Evolutionary conservation across 2,113 vertebrate genomes (phyloP).

Genomic region (Echinops telfairi): DNA sequence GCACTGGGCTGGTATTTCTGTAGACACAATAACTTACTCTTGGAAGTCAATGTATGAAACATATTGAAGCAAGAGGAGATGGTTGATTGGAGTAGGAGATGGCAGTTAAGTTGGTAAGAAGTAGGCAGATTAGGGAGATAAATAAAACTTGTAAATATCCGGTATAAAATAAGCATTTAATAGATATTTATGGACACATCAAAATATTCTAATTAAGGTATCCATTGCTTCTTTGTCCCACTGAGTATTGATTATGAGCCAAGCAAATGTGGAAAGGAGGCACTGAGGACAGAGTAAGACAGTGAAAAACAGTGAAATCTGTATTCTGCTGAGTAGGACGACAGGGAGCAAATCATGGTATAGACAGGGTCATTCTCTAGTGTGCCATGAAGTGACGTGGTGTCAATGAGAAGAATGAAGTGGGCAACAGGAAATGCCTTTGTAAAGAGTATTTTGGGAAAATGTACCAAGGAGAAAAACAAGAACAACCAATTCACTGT

Average conservation of each 20-base stretch:
- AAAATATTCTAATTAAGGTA: background rate
- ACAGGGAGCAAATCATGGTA: background rate
- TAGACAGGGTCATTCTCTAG: background rate
- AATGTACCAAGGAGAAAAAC: too few species aligned
- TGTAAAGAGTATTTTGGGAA: background rate
- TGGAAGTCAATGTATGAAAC: background rate
- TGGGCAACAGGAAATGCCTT: background rate
- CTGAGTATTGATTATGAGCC: too few species aligned
- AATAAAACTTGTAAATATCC: background rate
- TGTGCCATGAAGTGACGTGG: too few species aligned
- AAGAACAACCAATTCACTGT: too few species aligned
- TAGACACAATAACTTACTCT: too few species aligned
- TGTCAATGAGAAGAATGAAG: too few species aligned
- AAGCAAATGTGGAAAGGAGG: too few species aligned
- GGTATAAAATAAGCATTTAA: background rate
- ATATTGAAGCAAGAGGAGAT: background rate
- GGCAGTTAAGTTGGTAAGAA: background rate
- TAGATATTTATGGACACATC: background rate
- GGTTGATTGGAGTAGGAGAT: accelerated
- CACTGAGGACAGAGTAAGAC: too few species aligned
- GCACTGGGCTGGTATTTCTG: background rate
- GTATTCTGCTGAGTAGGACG: too few species aligned
- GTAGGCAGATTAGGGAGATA: background rate
- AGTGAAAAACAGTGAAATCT: too few species aligned
- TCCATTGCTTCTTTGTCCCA: too few species aligned